These are phyloP conservation scores for Pedetes capensis DNA, from an alignment of 2,113 vertebrate genomes.

Conservation along the genomic window DNA sequence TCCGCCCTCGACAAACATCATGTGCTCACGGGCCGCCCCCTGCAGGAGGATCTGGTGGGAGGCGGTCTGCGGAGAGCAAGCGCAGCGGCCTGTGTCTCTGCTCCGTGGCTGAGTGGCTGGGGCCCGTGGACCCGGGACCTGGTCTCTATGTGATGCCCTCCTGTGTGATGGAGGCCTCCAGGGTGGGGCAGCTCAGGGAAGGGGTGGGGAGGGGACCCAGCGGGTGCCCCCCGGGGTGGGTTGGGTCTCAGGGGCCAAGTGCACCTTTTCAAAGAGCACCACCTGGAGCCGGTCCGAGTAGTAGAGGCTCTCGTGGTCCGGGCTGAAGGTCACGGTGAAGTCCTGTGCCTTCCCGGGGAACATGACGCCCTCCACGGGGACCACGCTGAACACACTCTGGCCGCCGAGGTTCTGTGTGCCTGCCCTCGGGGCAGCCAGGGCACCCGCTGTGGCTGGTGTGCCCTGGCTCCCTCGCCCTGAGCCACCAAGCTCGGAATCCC, in stretches of 20 bases:
- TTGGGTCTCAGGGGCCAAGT: neutral
- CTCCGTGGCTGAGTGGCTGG: neutral
- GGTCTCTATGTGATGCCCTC: neutral
- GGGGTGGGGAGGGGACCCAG: accelerated
- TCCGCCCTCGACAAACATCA: slow-evolving; percentile 90
- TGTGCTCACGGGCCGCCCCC: slow-evolving; percentile 85
- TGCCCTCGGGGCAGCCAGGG: slow-evolving; percentile 71
- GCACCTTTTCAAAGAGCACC: slow-evolving; percentile 89
- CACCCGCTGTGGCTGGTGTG: accelerated
- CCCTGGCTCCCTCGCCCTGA: too few relatives aligned
- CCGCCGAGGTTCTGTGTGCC: slow-evolving; percentile 91
- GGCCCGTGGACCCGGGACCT: neutral
- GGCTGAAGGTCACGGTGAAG: slow-evolving; percentile 90
- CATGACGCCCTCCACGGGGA: slow-evolving; percentile 86
- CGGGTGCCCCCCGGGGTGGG: neutral
- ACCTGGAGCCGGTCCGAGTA: slow-evolving; percentile 89
- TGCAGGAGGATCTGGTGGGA: slow-evolving; percentile 86
- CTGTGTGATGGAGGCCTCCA: too few relatives aligned
- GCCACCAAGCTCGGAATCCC: neutral
- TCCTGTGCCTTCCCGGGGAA: slow-evolving; percentile 84
- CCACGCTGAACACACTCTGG: slow-evolving; percentile 88
- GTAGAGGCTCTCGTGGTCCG: slow-evolving; percentile 90
- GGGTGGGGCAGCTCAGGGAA: too few relatives aligned
- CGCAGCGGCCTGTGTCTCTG: neutral
- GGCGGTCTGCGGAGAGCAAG: slow-evolving; percentile 77